Evolutionary conservation across 2,888 invertebrate genomes (phyloP).

Genomic region (Branchipolynoe longqiensis): DNA sequence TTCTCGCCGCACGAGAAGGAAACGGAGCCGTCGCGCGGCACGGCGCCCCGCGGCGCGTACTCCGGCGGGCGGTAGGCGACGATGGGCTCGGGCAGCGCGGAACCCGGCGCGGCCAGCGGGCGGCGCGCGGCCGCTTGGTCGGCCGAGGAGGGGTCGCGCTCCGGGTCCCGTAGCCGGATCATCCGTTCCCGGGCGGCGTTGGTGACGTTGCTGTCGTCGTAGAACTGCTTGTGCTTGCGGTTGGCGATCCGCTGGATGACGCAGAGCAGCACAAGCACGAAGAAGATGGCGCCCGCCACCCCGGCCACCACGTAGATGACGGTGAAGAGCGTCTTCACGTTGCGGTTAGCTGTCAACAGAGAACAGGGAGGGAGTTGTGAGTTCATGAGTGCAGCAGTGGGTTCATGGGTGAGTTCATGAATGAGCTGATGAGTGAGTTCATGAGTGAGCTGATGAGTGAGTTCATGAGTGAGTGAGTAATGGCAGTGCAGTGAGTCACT

Average conservation of each 20-base stretch:
- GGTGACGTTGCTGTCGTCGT: slow-evolving; percentile 48
- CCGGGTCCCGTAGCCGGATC: slow-evolving; percentile 21
- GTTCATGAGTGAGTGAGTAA: too few species aligned
- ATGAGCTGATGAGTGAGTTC: background rate
- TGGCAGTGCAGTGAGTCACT: too few species aligned
- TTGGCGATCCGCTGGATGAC: slow-evolving; percentile 56
- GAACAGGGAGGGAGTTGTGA: background rate
- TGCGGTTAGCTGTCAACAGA: slow-evolving; percentile 37
- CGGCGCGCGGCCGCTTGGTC: background rate
- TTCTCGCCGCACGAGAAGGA: slow-evolving; percentile 9
- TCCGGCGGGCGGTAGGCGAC: slow-evolving; percentile 42
- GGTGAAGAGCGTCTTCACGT: slow-evolving; percentile 55
- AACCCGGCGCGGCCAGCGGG: background rate
- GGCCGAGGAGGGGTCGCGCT: background rate
- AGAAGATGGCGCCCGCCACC: slow-evolving; percentile 51
- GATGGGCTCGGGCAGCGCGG: slow-evolving; percentile 18
- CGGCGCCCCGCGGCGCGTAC: background rate
- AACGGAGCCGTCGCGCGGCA: background rate
- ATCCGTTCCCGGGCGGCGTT: slow-evolving; percentile 39
- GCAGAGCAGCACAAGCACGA: slow-evolving; percentile 53
- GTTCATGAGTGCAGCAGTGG: background rate
- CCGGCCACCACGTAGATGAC: slow-evolving; percentile 58
- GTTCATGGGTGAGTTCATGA: background rate
- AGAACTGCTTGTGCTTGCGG: slow-evolving; percentile 54
- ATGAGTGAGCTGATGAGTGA: too few species aligned